Evolutionary conservation across 2,888 invertebrate genomes (phyloP), one percentile per base, ranked within the genome.

Genomic region (Nebria salina): DNA sequence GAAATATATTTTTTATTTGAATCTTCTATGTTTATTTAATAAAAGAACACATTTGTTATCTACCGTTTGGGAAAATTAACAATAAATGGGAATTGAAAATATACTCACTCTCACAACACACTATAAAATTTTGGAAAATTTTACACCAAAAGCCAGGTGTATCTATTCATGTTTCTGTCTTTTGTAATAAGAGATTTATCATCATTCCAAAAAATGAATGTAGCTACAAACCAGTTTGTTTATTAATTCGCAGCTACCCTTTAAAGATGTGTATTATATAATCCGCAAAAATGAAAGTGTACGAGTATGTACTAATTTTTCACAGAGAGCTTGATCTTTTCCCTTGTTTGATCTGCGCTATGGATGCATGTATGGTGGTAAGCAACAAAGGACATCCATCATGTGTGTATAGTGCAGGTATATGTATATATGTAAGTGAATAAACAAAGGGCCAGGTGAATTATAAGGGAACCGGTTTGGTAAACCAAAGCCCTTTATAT

Each of bases 401-500:
- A 54, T 54, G 54, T 54, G 54, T 54, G 54, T 54, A 20, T 20
- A 20, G 54, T 54, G 54, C 34, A 34, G 34, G 34, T 34, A 34
- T 34, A 34, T 7, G 7, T 54, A 54, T 8, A 13, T 54, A 54
- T 54, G 54, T 54, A 54, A 54, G 54, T 54, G 54, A 54, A 54
- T 54, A 54, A 54, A 54, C 54, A 54, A 54, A 54, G 54, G 54
- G 54, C 54, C 54, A 54, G 54, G 54, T 54, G 54, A 54, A 54
- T 54, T 54, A 54, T 54, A 54, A 54, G 54, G 54, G 54, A 54
- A 54, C 54, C 54, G 54, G 54, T 54, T 54, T 13, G 54, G 54
- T 2, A 7, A 54, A 54, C 54, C 8, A 54, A 54, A 54, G 54
- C 54, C 54, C 54, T 54, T 54, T 54, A 13, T 54, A 54, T 34